Evolutionary conservation across 2,113 vertebrate genomes (phyloP).

Genomic region (Microtus pennsylvanicus): DNA sequence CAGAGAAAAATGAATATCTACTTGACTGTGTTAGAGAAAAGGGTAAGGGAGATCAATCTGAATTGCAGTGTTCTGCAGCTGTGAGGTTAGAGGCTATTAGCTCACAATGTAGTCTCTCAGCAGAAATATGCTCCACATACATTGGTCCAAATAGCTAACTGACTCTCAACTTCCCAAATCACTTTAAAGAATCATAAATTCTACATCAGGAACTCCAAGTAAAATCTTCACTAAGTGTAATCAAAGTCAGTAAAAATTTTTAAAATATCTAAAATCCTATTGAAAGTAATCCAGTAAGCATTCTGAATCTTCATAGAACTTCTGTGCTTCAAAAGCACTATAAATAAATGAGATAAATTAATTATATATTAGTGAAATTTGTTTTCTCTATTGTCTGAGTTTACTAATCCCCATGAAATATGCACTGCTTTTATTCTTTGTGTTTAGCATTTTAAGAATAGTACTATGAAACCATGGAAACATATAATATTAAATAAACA

Average conservation of each 20-base stretch:
- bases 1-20: neutral
- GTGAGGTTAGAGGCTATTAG: neutral
- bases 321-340: neutral
- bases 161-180: neutral
- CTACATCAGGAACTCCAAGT: neutral
- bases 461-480: neutral
- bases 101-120: neutral
- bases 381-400: neutral
- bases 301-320: neutral
- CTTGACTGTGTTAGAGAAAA: neutral
- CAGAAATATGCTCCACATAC: neutral
- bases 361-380: neutral
- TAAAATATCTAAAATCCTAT: conserved; percentile 1
- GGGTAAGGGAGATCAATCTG: no score
- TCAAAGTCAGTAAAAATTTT: neutral
- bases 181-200: neutral
- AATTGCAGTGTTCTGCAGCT: neutral
- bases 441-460: neutral
- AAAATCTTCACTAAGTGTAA: neutral
- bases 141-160: neutral
- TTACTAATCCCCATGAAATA: neutral
- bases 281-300: neutral
- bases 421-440: neutral
- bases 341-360: neutral
- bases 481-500: neutral